Conservation (phyloP, 2,797 vertebrate genomes). For the Anguilla pacifica region DNA sequence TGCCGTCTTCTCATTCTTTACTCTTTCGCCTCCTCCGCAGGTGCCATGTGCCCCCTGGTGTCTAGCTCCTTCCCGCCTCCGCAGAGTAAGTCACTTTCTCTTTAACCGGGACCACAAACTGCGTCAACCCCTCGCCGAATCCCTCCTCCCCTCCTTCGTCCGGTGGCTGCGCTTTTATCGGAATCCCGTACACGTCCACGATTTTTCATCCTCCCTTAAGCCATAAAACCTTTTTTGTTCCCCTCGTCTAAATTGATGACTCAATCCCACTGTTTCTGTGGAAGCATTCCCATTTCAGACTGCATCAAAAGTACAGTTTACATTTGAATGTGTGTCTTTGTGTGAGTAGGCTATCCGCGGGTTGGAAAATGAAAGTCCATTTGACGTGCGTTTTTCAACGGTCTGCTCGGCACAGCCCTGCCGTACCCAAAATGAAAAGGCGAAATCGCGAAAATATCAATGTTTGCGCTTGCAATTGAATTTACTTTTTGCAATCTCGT, state of each 20-base stretch:
- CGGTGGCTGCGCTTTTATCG: not conserved
- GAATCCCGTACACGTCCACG: no score
- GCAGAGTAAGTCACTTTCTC: conserved; percentile 78
- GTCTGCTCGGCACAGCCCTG: no score
- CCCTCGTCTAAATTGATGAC: not conserved
- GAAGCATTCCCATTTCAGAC: not conserved
- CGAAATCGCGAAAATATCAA: no score
- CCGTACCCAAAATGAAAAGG: no score
- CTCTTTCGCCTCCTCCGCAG: conserved; percentile 71
- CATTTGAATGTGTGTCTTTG: not conserved
- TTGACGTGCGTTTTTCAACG: no score
- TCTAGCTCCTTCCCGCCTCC: conserved; percentile 81
- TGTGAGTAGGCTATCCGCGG: no score
- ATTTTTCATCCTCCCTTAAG: not conserved
- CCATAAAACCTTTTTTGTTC: not conserved
- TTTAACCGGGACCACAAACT: not conserved
- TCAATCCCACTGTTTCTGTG: not conserved
- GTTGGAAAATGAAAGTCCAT: no score
- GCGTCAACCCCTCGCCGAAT: no score
- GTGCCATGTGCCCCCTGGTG: conserved; percentile 86
- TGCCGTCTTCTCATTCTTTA: not conserved
- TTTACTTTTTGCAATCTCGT: not conserved
- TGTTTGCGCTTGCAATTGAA: not conserved
- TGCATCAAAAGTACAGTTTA: not conserved
- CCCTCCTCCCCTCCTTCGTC: not conserved